Percentiles rank a stretch among this genome's conserved stretches.
Conservation (phyloP, 2,113 vertebrate species). For the Bolborhynchus lineola region DNA sequence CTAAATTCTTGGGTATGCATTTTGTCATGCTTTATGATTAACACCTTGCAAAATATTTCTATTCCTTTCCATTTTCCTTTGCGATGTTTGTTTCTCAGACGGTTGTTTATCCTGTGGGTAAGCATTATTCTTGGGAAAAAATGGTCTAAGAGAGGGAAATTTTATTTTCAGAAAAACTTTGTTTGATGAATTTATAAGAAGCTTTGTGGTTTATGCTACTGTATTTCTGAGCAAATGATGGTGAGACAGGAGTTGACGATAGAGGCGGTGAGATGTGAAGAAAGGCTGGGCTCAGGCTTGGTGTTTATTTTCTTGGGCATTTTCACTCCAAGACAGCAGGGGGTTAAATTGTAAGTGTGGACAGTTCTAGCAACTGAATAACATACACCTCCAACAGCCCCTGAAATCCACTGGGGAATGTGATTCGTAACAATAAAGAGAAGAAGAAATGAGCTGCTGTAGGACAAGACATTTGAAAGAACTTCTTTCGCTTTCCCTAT, state of each 20-base stretch:
- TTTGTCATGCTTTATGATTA: background rate
- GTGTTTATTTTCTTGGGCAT: accelerated
- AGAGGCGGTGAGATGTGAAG: background rate
- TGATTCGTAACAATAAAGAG: background rate
- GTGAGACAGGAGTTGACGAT: background rate
- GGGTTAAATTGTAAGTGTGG: background rate
- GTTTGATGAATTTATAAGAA: accelerated
- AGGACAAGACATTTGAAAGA: background rate
- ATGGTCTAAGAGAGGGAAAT: background rate
- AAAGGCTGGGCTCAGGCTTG: background rate
- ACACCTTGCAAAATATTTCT: background rate
- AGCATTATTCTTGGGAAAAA: accelerated
- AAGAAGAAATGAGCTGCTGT: background rate
- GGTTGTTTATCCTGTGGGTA: background rate
- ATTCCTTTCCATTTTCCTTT: background rate
- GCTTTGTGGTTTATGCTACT: background rate
- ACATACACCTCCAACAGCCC: background rate
- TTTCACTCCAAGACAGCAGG: background rate
- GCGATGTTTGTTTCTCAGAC: accelerated
- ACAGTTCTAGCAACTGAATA: background rate
- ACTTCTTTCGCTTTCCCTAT: background rate
- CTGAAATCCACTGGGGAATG: background rate
- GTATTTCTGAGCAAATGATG: background rate
- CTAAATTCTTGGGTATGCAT: background rate
- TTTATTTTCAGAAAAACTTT: background rate